Evolutionary conservation across 2,113 vertebrate genomes (phyloP), one percentile per base, ranked within the genome.

Genomic region (Sinosuthora webbiana): DNA sequence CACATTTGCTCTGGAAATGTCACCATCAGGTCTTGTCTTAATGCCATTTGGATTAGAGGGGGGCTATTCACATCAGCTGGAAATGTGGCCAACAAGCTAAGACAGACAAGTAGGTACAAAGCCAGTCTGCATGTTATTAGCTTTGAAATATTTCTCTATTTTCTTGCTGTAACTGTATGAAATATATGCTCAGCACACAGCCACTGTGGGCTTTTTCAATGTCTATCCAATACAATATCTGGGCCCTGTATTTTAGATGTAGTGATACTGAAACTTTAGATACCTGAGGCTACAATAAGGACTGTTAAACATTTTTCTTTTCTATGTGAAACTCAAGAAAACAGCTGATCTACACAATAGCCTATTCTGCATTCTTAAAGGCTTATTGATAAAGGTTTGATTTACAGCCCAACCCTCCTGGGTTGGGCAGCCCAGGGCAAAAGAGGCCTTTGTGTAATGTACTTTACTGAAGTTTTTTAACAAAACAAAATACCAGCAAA

Each of bases 321-420:
- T 49, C 47, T 37, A 2, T 50, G 24, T 81, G 68, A 92, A 92
- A 88, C 60, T 64, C 56, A 39, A 52, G 35, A 89, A 84, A 84
- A 30, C 73, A 76, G 30, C 33, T 65, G 47, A 83, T 83, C 50
- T 73, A 50, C 71, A 80, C 80, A 89, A 89, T 22, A 74, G 28
- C 73, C 30, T 77, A 13, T 53, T 89, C 73, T 73, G 31, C 42
- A 77, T 94, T 94, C 81, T 87, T 87, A 77, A 81, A 87, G 63
- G 53, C 17, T 92, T 92, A 62, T 77, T 65, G 41, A 42, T 56
- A 87, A 94, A 89, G 64, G 64, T 91, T 95, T 90, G 80, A 94
- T 94, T 64, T 89, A 70, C 27, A 70, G 83, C 23, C 76, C 68
- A 83, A 42, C 55, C 39, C 89, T 83, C 80, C 45, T 74, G 77